Percentiles rank a stretch among this genome's conserved stretches.
Conservation (phyloP, 2,113 vertebrate genomes). For the Phaethon lepturus region DNA sequence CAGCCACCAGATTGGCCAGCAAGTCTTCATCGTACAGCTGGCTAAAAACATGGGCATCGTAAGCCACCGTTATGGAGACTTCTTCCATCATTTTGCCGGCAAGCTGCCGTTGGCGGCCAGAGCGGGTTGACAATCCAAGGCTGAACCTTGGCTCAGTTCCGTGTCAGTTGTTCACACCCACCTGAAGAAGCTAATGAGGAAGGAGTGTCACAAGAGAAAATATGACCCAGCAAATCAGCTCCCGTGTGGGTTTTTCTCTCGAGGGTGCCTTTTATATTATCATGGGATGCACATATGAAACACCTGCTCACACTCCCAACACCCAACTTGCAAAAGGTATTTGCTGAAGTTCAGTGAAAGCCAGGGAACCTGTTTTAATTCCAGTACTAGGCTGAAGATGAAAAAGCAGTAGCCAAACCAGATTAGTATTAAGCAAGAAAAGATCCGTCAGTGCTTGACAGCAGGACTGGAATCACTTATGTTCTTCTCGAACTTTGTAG, state of each 20-base stretch:
- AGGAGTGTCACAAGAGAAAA: constrained; percentile 35
- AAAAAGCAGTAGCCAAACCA: not conserved
- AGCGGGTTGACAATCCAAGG: not conserved
- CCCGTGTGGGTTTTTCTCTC: not conserved
- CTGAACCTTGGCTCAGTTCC: constrained; percentile 31
- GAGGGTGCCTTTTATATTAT: not conserved
- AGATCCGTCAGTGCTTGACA: not conserved
- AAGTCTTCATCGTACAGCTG: constrained; percentile 90
- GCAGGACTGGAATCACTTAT: not conserved
- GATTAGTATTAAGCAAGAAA: not conserved
- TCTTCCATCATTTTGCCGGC: constrained; percentile 95
- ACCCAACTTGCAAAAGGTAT: not conserved
- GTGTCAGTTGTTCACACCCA: constrained; percentile 46
- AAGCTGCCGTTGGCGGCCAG: not conserved
- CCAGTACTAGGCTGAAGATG: not conserved
- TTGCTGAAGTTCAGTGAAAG: not conserved
- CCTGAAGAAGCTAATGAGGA: constrained; percentile 41
- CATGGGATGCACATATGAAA: constrained; percentile 9
- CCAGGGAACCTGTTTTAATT: not conserved
- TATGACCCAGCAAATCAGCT: not conserved
- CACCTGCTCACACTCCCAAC: constrained; percentile 36
- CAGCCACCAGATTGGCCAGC: constrained; percentile 88
- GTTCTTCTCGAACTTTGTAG: not conserved
- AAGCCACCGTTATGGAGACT: constrained; percentile 93
- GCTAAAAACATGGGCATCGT: constrained; percentile 93